These are phyloP conservation scores for Haliclona indistincta DNA, from an alignment of 37 sponge, comb jelly and placozoan genomes.

Conservation along the genomic window DNA sequence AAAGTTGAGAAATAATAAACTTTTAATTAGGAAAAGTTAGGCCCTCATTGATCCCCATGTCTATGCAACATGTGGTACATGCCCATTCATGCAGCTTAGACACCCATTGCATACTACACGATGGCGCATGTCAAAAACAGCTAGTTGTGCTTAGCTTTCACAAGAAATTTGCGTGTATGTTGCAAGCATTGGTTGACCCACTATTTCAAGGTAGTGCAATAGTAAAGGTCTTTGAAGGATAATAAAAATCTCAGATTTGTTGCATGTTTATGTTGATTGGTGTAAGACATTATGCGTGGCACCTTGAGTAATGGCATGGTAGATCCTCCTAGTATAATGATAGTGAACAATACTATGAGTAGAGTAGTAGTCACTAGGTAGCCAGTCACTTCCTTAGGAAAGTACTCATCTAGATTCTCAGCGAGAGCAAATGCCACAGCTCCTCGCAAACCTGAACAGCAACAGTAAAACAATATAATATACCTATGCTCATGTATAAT, in stretches of 20 bases:
- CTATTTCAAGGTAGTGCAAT: too few species aligned
- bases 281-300: not conserved
- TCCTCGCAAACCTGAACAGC: slow-evolving; percentile 82
- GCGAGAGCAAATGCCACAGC: slow-evolving; percentile 95
- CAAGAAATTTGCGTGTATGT: too few species aligned
- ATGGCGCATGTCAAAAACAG: too few species aligned
- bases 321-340: slow-evolving; percentile 81
- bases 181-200: too few species aligned
- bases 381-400: slow-evolving; percentile 35
- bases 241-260: too few species aligned
- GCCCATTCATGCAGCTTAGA: too few species aligned
- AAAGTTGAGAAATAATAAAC: not conserved
- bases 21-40: too few species aligned
- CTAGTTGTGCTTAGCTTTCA: too few species aligned
- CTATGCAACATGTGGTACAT: too few species aligned
- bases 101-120: too few species aligned
- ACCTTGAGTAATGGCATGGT: slow-evolving; percentile 87
- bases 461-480: not conserved
- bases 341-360: slow-evolving; percentile 92
- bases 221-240: not conserved
- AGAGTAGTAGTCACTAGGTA: slow-evolving; percentile 85
- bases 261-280: not conserved
- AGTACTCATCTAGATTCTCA: slow-evolving; percentile 56
- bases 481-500: not conserved
- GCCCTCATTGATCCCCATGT: too few species aligned